Conservation (phyloP, 2,888 invertebrate genomes). For the Callyntrura sp. region DNA sequence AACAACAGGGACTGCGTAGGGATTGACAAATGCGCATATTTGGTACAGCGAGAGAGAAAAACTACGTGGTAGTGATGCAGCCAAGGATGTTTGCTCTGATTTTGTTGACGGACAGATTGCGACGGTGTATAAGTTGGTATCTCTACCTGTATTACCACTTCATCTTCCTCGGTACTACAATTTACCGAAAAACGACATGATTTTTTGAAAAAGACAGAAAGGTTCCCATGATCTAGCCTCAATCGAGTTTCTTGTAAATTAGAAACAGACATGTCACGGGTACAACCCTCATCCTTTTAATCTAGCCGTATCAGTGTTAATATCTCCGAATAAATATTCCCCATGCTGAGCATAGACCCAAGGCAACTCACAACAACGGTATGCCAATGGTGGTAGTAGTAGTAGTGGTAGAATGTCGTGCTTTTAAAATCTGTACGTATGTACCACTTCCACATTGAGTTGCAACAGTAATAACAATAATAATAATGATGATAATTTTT, state of each 20-base stretch:
- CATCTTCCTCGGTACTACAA: constrained; percentile 10
- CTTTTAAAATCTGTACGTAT: not conserved
- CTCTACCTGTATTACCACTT: not conserved
- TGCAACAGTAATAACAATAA: constrained; percentile 50
- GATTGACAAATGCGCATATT: not conserved
- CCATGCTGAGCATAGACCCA: not conserved
- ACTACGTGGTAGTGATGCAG: too few species aligned
- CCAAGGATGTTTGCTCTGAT: not conserved
- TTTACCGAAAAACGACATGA: constrained; percentile 31
- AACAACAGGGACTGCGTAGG: not conserved
- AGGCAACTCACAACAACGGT: not conserved
- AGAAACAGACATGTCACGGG: constrained; percentile 67
- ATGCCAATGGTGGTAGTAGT: not conserved
- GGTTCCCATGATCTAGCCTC: constrained; percentile 15
- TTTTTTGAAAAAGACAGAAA: not conserved
- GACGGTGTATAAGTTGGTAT: not conserved
- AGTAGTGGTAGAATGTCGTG: not conserved
- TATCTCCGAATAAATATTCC: not conserved
- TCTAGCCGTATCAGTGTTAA: constrained; percentile 6
- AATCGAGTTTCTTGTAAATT: constrained; percentile 23
- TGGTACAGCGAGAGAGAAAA: not conserved
- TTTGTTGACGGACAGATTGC: not conserved
- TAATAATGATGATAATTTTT: constrained; percentile 48
- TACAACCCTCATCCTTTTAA: constrained; percentile 41
- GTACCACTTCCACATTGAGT: constrained; percentile 68